Conservation (phyloP, 2,113 vertebrate genomes). For the Neoarius graeffei region DNA sequence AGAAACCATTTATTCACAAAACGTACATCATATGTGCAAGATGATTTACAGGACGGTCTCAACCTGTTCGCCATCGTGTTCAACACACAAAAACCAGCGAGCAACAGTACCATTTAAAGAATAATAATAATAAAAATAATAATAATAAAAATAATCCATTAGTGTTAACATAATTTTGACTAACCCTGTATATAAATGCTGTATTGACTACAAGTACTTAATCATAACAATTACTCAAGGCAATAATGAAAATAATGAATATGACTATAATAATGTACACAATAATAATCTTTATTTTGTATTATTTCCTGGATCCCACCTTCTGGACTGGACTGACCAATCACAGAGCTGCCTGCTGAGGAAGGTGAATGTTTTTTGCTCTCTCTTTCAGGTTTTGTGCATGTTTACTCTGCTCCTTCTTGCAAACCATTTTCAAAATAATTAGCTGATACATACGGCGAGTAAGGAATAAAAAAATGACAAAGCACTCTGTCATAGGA, state of each 20-base stretch:
- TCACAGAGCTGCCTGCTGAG: constrained; percentile 78
- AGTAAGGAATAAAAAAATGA: neutral
- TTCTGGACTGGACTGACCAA: constrained; percentile 30
- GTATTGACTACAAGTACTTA: neutral
- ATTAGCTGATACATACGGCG: neutral
- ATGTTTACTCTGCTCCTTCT: neutral
- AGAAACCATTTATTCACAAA: no score
- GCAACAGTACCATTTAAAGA: no score
- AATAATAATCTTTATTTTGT: constrained; percentile 43
- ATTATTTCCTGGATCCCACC: constrained; percentile 8
- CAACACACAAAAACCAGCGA: no score
- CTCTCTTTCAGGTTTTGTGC: constrained; percentile 8
- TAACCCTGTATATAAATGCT: neutral
- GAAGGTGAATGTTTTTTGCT: constrained; percentile 68
- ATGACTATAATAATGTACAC: neutral
- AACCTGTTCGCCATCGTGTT: no score
- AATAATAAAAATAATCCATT: no score
- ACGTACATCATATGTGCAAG: no score
- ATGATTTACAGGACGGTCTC: no score
- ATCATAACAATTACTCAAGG: neutral
- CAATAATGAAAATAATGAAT: neutral
- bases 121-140: no score
- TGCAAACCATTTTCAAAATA: neutral
- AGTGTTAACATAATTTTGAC: no score
- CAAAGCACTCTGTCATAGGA: neutral